phyloP scores from a whole-genome alignment of 2,797 vertebrate genomes.

The Coracias cyanogaster region DNA sequence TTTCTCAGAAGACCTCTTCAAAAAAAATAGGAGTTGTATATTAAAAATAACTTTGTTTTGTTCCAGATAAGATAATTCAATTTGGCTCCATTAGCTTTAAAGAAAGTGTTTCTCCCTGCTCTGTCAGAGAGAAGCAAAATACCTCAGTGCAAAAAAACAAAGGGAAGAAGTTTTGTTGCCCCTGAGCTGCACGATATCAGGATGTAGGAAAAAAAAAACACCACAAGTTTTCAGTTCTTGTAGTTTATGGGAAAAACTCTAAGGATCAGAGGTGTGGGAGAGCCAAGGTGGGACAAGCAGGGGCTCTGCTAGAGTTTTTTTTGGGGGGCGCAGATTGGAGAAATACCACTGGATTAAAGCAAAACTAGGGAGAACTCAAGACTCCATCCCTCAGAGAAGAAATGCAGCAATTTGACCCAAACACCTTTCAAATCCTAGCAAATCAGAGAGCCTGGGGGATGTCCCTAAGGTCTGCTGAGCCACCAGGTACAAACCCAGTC shows the following conservation, averaged over 20 bases:
- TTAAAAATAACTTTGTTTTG: not conserved
- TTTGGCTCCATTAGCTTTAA: not conserved
- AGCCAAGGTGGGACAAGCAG: not conserved
- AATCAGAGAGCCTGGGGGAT: not conserved
- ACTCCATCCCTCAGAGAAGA: not conserved
- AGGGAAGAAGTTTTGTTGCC: not conserved
- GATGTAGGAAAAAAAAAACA: not conserved
- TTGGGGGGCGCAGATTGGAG: not conserved
- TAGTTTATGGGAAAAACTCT: not conserved
- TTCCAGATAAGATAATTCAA: not conserved
- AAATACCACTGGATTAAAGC: not conserved
- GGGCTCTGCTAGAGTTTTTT: not conserved
- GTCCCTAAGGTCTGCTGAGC: not conserved
- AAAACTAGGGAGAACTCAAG: not conserved
- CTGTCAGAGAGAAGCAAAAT: not conserved
- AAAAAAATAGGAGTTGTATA: not conserved
- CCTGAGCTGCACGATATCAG: not conserved
- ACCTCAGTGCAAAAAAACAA: not conserved
- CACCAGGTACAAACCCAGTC: not conserved
- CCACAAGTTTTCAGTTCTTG: not conserved
- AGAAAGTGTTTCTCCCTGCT: not conserved
- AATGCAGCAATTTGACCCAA: rapidly evolving
- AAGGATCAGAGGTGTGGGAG: not conserved
- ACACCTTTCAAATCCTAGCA: no score
- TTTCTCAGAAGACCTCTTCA: not conserved